A percentile compares a stretch with the other conserved stretches of the same genome.
phyloP scores from a whole-genome alignment of 2,797 vertebrate species.

The Cynodonichthys magdalenae region DNA sequence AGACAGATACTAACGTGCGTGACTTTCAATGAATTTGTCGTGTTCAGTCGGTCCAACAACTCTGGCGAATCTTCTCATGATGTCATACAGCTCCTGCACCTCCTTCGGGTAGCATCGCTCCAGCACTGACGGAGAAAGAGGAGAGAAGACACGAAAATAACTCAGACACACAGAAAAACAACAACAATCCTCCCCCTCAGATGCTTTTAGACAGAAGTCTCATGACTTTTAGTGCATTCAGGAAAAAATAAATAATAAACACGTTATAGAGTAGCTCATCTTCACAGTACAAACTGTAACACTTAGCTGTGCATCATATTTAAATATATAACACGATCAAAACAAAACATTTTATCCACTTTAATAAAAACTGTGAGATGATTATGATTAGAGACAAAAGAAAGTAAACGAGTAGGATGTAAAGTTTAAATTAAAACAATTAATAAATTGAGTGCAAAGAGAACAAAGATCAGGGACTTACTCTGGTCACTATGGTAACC shows the following conservation, averaged over 20 bases:
- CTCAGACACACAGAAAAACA: slow-evolving; percentile 32
- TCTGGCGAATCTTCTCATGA: slow-evolving; percentile 92
- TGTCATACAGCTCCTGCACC: slow-evolving; percentile 94
- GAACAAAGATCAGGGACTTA: no score
- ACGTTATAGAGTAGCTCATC: slow-evolving; percentile 1
- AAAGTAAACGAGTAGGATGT: no score
- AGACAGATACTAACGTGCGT: slow-evolving; percentile 86
- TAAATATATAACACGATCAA: no score
- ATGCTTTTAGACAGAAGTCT: slow-evolving; percentile 17
- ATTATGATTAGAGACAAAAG: no score
- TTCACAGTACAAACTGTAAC: neutral
- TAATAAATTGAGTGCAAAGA: no score
- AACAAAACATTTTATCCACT: no score
- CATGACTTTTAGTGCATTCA: neutral
- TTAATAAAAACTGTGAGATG: no score
- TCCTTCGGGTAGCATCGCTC: slow-evolving; percentile 96
- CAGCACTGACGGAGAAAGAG: slow-evolving; percentile 79
- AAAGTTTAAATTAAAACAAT: no score
- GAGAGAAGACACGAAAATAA: slow-evolving; percentile 34
- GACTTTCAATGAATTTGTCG: slow-evolving; percentile 97
- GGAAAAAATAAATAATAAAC: slow-evolving; percentile 4
- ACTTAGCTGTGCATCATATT: no score
- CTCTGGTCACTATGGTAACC: no score
- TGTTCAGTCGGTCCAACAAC: slow-evolving; percentile 92
- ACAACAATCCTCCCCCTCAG: slow-evolving; percentile 8